phyloP scores from a whole-genome alignment of 2,888 invertebrate species.

The Drosophila testacea region DNA sequence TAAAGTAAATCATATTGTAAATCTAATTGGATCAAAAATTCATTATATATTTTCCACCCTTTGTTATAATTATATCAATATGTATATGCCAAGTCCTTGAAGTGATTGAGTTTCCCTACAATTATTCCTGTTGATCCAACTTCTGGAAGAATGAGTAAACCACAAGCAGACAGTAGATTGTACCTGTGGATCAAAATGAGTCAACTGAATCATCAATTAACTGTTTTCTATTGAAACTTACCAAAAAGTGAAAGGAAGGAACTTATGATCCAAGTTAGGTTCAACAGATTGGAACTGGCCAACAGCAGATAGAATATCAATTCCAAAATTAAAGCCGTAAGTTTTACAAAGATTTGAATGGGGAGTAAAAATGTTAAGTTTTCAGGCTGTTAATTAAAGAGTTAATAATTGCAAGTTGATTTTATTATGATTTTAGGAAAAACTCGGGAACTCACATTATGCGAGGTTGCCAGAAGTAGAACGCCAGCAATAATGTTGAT shows the following conservation, averaged over 20 bases:
- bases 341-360: conserved; percentile 47
- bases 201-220: no score
- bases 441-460: conserved; percentile 28
- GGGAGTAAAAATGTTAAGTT: conserved; percentile 34
- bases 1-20: no score
- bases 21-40: no score
- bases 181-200: conserved; percentile 11
- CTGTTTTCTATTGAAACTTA: conserved; percentile 18
- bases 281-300: background rate
- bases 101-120: no score
- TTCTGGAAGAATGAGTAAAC: conserved; percentile 38
- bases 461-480: conserved; percentile 27
- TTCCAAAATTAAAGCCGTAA: conserved; percentile 49
- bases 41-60: no score
- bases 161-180: conserved; percentile 16
- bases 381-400: conserved; percentile 17
- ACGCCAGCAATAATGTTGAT: conserved; percentile 31
- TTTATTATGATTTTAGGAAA: background rate
- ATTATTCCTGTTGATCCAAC: conserved; percentile 8
- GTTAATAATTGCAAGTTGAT: background rate
- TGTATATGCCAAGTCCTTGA: no score
- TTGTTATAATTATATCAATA: no score
- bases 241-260: conserved; percentile 36
- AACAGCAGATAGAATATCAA: conserved; percentile 43
- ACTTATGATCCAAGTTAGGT: background rate